A percentile compares a stretch with the other conserved stretches of the same genome.
phyloP scores from a whole-genome alignment of 2,888 invertebrate genomes.

The Lissonota sp. region DNA sequence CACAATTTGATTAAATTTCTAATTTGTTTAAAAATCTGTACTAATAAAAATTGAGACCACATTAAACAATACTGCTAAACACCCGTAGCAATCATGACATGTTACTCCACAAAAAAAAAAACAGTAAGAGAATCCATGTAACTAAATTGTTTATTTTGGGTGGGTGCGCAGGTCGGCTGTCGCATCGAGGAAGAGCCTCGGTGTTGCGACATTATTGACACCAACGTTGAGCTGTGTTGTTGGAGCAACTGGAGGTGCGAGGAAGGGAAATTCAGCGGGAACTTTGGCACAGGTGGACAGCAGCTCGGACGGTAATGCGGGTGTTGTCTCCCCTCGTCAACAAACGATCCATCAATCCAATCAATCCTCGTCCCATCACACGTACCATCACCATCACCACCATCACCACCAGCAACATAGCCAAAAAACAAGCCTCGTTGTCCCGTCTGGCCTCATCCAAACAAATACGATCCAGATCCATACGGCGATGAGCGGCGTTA shows the following conservation, averaged over 20 bases:
- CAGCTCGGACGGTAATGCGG: constrained; percentile 85
- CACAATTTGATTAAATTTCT: no score
- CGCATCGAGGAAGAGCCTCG: constrained; percentile 77
- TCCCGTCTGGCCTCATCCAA: constrained; percentile 61
- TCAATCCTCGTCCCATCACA: constrained; percentile 73
- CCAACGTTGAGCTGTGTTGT: constrained; percentile 54
- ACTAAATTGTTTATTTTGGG: constrained; percentile 45
- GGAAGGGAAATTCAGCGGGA: constrained; percentile 61
- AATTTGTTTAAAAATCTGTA: no score
- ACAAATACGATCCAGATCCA: constrained; percentile 67
- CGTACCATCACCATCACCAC: constrained; percentile 63
- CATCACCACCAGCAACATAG: constrained; percentile 67
- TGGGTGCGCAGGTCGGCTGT: constrained; percentile 74
- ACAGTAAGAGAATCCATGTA: not conserved
- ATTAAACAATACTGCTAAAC: no score
- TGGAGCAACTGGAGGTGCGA: constrained; percentile 50
- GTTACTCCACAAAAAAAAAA: not conserved
- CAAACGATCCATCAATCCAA: constrained; percentile 74
- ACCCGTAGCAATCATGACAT: no score
- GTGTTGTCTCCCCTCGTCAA: constrained; percentile 84
- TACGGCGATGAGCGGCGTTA: constrained; percentile 75
- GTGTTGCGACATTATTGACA: constrained; percentile 56
- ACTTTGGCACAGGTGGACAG: constrained; percentile 83
- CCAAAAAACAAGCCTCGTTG: constrained; percentile 58
- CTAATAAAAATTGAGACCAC: no score